phyloP scores from a whole-genome alignment of 2,888 invertebrate genomes.

The Diarsia mendica region DNA sequence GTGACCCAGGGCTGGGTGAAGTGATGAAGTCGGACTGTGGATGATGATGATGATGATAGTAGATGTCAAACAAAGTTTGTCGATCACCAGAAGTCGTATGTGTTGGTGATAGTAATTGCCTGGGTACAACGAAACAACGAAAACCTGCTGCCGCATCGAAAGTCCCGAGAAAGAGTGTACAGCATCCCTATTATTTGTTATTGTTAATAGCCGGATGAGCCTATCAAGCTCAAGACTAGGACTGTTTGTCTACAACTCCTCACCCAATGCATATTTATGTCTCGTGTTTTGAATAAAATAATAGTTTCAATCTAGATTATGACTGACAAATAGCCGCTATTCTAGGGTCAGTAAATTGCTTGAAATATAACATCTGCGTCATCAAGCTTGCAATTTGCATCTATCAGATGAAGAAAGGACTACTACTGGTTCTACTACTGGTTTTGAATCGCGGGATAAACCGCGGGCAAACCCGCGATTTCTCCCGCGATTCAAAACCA shows the following conservation, averaged over 20 bases:
- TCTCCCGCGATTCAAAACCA: no score
- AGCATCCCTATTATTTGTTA: conserved; percentile 1
- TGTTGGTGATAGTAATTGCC: not conserved
- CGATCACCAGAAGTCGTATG: not conserved
- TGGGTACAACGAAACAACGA: no score
- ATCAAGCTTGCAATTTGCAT: conserved; percentile 17
- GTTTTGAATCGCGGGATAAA: no score
- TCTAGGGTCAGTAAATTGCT: conserved; percentile 1
- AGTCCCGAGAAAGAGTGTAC: not conserved
- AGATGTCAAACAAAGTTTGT: not conserved
- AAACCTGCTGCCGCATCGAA: not conserved
- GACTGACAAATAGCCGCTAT: conserved; percentile 11
- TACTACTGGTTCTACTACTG: no score
- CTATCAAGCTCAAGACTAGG: conserved; percentile 27
- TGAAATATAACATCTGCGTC: not conserved
- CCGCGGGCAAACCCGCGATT: no score
- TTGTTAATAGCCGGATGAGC: conserved; percentile 33
- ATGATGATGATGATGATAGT: not conserved
- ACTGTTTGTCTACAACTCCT: not conserved
- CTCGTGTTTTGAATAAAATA: conserved; percentile 2
- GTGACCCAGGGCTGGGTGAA: no score
- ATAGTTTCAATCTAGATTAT: conserved; percentile 2
- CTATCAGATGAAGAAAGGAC: not conserved
- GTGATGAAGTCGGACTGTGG: no score
- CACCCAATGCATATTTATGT: not conserved